These are phyloP conservation scores for Sebastes cheni DNA, from an alignment of 2,797 vertebrate species.

Conservation along the genomic window DNA sequence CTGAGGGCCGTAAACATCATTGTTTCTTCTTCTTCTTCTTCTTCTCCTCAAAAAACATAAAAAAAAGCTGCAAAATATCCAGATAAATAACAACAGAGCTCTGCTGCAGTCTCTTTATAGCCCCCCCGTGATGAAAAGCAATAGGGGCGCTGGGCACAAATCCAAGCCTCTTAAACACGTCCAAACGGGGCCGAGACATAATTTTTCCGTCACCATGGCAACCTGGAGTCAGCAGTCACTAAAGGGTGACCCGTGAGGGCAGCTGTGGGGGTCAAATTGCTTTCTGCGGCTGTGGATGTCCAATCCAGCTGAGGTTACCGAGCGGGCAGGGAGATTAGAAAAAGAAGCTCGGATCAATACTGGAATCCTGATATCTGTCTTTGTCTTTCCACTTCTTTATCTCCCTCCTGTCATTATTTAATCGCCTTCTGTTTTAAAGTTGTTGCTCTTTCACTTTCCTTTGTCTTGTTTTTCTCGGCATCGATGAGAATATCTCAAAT, in stretches of 20 bases:
- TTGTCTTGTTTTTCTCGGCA: not conserved
- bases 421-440: not conserved
- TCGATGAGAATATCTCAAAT: constrained; percentile 34
- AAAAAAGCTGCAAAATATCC: not conserved
- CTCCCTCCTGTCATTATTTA: not conserved
- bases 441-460: not conserved
- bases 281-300: constrained; percentile 71
- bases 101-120: constrained; percentile 19
- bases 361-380: constrained; percentile 31
- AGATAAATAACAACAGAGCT: constrained; percentile 23
- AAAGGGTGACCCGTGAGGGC: constrained; percentile 74
- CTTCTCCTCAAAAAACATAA: too few relatives aligned
- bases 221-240: constrained; percentile 68
- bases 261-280: constrained; percentile 73
- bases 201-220: constrained; percentile 75
- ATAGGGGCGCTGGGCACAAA: constrained; percentile 19
- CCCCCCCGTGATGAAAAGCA: constrained; percentile 30
- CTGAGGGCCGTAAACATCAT: not conserved
- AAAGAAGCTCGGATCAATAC: constrained; percentile 68
- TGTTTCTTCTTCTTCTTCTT: not conserved
- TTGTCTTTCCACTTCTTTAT: not conserved
- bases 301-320: constrained; percentile 69
- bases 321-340: constrained; percentile 65
- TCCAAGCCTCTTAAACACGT: constrained; percentile 43
- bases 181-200: constrained; percentile 46